Conservation (phyloP, 53 echinoderm and acorn worm species). For the Temnopleurus reevesii region DNA sequence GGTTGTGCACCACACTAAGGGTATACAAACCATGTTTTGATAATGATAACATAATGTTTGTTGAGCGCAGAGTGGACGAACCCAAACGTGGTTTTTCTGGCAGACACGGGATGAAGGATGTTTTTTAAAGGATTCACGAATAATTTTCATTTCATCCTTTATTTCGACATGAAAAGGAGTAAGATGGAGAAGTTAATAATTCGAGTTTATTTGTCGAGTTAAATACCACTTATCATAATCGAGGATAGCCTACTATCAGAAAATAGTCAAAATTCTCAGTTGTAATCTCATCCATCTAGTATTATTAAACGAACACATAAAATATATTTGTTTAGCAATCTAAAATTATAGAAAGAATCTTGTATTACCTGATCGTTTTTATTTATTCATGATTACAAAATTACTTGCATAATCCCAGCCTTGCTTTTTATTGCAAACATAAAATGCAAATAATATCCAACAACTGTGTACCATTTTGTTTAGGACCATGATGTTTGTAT, state of each 20-base stretch:
- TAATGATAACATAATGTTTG: background rate
- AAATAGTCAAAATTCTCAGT: background rate
- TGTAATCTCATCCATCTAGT: background rate
- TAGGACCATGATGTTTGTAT: too few species aligned
- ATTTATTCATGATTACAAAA: too few species aligned
- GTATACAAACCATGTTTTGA: background rate
- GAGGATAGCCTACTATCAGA: background rate
- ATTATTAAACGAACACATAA: background rate
- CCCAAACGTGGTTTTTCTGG: background rate
- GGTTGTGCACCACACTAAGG: background rate
- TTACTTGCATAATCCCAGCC: too few species aligned
- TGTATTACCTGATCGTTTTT: too few species aligned
- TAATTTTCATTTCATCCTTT: background rate
- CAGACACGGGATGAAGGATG: background rate
- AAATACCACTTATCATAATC: slow-evolving; percentile 52
- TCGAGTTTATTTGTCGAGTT: slow-evolving; percentile 37
- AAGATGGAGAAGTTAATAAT: background rate
- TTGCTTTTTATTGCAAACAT: too few species aligned
- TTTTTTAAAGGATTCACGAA: slow-evolving; percentile 2
- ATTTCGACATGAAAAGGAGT: background rate
- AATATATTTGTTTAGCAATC: background rate
- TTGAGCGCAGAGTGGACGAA: background rate
- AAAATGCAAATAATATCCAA: too few species aligned
- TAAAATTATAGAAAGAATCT: too few species aligned
- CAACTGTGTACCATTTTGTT: too few species aligned